A percentile compares a stretch with the other conserved stretches of the same genome.
Conservation (phyloP, 2,888 invertebrate species). For the Eremobia ochroleuca region DNA sequence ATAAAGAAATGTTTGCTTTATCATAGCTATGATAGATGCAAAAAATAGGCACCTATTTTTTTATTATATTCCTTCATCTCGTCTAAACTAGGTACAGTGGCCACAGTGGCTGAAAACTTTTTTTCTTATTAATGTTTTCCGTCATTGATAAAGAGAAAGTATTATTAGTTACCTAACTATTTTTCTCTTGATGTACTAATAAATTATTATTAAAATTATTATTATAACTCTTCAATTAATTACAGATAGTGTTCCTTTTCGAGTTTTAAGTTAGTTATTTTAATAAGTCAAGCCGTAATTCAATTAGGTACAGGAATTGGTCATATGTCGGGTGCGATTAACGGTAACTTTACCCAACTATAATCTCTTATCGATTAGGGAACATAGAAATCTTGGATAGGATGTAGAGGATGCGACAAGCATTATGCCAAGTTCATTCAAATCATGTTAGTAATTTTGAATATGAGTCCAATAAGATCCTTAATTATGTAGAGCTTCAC, state of each 20-base stretch:
- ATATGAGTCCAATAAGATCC: background rate
- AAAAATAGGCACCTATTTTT: background rate
- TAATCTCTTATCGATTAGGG: conserved; percentile 12
- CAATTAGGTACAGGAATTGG: background rate
- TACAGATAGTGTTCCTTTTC: background rate
- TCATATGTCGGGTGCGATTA: background rate
- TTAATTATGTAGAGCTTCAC: background rate
- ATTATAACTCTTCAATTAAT: background rate
- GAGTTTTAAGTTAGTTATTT: background rate
- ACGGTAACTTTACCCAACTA: background rate
- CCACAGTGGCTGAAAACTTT: background rate
- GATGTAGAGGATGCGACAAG: background rate
- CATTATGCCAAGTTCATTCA: conserved; percentile 5
- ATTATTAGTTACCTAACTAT: background rate
- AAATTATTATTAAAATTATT: too few relatives aligned
- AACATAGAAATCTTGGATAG: background rate
- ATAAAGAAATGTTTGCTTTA: background rate
- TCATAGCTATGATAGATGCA: background rate
- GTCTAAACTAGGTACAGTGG: background rate
- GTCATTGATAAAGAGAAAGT: background rate
- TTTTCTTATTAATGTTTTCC: background rate
- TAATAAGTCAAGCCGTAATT: background rate
- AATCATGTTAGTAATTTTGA: background rate
- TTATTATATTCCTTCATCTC: background rate
- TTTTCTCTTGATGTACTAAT: too few relatives aligned